Base-by-base conservation (phyloP, 2,888 invertebrate species). In the Drosophila melanosoma region DNA sequence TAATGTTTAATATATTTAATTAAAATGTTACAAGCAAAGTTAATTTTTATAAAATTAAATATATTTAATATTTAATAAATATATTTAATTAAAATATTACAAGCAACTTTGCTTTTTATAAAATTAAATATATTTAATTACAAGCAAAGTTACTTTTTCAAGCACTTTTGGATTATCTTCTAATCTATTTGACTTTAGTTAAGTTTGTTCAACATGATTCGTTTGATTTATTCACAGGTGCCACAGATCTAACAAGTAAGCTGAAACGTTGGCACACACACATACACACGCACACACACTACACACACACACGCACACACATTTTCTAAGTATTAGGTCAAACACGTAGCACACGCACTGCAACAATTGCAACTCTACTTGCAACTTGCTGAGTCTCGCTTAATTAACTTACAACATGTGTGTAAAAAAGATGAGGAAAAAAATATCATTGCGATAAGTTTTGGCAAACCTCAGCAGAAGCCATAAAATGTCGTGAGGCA, bases 401-500 rank as follows among this genome's bases (percentile, higher is more conserved):
- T 87, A 83, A 83, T 89, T 87, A 83, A 89, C 75, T 83, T 60
- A 83, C 82, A 60, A 77, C 68, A 69, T 57, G 58, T 57, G 36
- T 33, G 40, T 48, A 59, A 59, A 36, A 54, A 26, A 33, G 23
- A 49, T 17, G 8, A 35, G 56, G 38, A 33, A 42, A 51, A 12
- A 42, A 29, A 53, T 23, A 79, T 68, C 68, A 52, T 69, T 58
- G 60, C 42, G 45, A 72, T 78, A 57, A 74, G 77, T 61, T 69
- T 62, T 67, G 69, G 79, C 66, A 88, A 88, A 77, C 83, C 88
- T 79, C 80, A 71, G 86, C 77, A 67, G 63, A 86, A 74, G 70
- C 87, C 89, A 83, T 89, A 86, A 89, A 86, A 86, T 87, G 87
- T 89, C 89, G 79, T 89, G 67, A 65, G 87, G 70, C 76, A 86